Base-by-base conservation (phyloP, 2,113 vertebrate genomes). In the Anser brachyrhynchus region DNA sequence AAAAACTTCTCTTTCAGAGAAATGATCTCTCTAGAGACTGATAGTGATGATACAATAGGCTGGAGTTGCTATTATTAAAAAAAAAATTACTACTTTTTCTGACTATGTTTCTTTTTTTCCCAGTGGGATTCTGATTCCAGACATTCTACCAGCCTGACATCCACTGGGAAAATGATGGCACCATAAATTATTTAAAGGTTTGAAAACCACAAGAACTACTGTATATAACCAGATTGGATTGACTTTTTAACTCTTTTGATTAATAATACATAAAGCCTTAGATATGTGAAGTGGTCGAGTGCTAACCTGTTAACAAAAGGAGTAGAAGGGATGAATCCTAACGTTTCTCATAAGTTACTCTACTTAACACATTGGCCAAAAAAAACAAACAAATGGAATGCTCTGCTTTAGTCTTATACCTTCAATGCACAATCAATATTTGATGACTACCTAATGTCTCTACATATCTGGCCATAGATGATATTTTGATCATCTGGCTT, bases 161-260 rank as follows among this genome's bases (percentile, higher is more conserved):
- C 97, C 97, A 96, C 97, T 93, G 97, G 96, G 97, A 94, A 97
- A 97, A 97, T 88, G 96, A 98, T 97, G 97, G 97, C 97, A 97
- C 95, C 96, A 97, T 98, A 96, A 98, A 98, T 98, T 98, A 98
- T 98, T 98, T 96, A 98, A 97, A 97, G 96, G 90, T 96, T 98
- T 97, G 97, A 97, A 97, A 98, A 97, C 97, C 97, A 98, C 92
- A 89, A 96, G 97, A 96, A 97, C 95, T 97, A 97, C 97, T 97
- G 96, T 97, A 97, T 98, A 97, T 97, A 97, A 96, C 97, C 96
- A 97, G 97, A 98, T 98, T 98, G 97, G 98, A 98, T 97, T 98
- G 98, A 97, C 97, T 98, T 98, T 98, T 98, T 96, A 98, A 97
- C 97, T 98, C 96, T 97, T 98, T 98, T 98, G 97, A 98, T 98